Base-by-base conservation (phyloP, 2,888 invertebrate species). In the Caradrina kadenii region DNA sequence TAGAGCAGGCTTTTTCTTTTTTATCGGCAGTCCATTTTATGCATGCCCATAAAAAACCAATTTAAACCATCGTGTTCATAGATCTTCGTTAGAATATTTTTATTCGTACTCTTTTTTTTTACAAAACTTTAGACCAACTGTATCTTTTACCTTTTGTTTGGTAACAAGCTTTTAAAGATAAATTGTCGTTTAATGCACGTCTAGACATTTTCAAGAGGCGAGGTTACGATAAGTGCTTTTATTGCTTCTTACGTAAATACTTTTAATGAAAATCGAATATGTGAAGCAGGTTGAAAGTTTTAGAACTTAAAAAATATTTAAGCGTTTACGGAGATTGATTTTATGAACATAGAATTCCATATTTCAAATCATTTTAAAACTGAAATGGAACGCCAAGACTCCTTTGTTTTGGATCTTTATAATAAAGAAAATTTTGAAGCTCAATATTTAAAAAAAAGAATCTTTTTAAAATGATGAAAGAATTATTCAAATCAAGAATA, bases 1-100 rank as follows among this genome's bases (percentile, higher is more conserved):
- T 90, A 88, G 88, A 88, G 87, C 87, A 84, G 87, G 86, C 80
- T 91, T 89, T 88, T 79, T 88, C 86, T 89, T 90, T 92, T 92
- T 88, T 88, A 88, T 89, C 83, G 83, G 81, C 76, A 82, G 85
- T 87, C 82, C 83, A 87, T 88, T 89, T 88, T 88, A 88, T 87
- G 85, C 82, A 83, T 84, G 86, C 78, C 81, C 82, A 87, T 90
- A 89, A 88, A 88, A 88, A 85, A 80, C 79, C 88, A 86, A 87
- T 88, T 87, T 79, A 76, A 81, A 80, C 76, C 79, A 82, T 76
- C 79, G 79, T 81, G 82, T 82, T 83, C 80, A 83, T 84, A 77
- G 68, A 83, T 77, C 78, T 76, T 76, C 54, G 58, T 68, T 72
- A 63, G 70, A 74, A 73, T 84, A 82, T 83, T 80, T 82, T 67